Evolutionary conservation across 2,113 vertebrate genomes (phyloP), one percentile per base, ranked within the genome.

Genomic region (Pipra filicauda): DNA sequence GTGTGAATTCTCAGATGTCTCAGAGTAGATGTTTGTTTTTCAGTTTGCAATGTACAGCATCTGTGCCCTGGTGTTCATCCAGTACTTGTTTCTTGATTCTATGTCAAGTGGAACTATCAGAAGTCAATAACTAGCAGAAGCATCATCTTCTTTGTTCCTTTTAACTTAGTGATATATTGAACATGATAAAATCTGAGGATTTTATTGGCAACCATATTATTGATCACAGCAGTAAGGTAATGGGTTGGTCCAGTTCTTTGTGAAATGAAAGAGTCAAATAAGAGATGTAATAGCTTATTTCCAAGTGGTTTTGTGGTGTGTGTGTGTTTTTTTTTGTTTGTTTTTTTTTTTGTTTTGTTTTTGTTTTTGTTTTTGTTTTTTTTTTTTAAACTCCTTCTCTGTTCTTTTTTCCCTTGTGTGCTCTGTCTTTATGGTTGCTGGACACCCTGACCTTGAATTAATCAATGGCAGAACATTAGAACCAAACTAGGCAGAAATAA

Each of bases 391-490:
- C 2, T 41, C 15, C 10, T 69, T n/a, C 23, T 73, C 44, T 55
- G 3, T 59, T 76, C 49, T 5, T 3, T 58, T 64, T 61, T 71
- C 85, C 39, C 21, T 21, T 30, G 4, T 23, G 27, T 15, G 8
- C 17, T 76, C 85, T 20, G 6, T 28, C 8, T 51, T 62, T 26
- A 21, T 33, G 48, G 11, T 43, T 89, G 27, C 27, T 59, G 43
- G 15, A 59, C 1, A 9, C 16, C 16, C 10, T 30, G 5, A 2
- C 8, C 62, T 64, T 0, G 0, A 48, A 77, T 77, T 66, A 88
- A 43, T 87, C 58, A 65, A 30, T 59, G 27, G 15, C 24, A 72
- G 72, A 93, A 52, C 4, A 31, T 39, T 67, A 76, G 33, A 69
- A 67, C 4, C 26, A 83, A 91, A 65, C 11, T 8, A 76, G 80